These are phyloP conservation scores for Sarcophaga variegata DNA, from an alignment of 2,888 invertebrate genomes.

Conservation along the genomic window DNA sequence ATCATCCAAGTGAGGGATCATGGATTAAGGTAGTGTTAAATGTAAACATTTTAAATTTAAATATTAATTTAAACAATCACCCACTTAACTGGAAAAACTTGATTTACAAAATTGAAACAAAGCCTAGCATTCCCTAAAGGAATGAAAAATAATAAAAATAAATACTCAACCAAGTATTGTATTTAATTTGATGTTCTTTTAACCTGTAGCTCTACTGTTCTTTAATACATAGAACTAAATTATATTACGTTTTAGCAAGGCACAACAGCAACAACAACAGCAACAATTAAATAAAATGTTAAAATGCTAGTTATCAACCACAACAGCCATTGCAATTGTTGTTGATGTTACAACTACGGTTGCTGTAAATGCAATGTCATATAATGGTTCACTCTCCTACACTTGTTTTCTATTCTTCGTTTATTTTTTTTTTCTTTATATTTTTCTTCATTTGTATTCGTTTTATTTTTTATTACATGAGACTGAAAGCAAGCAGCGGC, in stretches of 20 bases:
- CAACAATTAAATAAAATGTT: constrained; percentile 32
- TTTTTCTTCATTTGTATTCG: constrained; percentile 33
- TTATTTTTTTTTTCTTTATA: constrained; percentile 8
- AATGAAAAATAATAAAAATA: no score
- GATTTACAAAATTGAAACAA: no score
- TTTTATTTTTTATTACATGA: constrained; percentile 26
- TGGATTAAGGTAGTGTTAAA: no score
- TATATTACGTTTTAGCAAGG: background rate
- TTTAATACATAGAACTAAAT: background rate
- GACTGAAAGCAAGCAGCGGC: constrained; percentile 13
- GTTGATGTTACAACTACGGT: background rate
- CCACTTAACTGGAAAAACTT: no score
- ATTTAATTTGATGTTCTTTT: background rate
- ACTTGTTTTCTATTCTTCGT: constrained; percentile 28
- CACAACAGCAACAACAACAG: background rate
- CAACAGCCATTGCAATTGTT: constrained; percentile 55
- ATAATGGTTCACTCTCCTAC: constrained; percentile 54
- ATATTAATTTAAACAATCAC: no score
- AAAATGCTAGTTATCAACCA: constrained; percentile 60
- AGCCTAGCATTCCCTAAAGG: no score
- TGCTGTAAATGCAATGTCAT: constrained; percentile 60
- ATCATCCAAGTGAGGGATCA: no score
- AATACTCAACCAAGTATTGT: no score
- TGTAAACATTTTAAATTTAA: no score
- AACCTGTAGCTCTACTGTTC: background rate